These are phyloP conservation scores for Drosophila micromelanica DNA, from an alignment of 1,140 invertebrate genomes.

Conservation along the genomic window DNA sequence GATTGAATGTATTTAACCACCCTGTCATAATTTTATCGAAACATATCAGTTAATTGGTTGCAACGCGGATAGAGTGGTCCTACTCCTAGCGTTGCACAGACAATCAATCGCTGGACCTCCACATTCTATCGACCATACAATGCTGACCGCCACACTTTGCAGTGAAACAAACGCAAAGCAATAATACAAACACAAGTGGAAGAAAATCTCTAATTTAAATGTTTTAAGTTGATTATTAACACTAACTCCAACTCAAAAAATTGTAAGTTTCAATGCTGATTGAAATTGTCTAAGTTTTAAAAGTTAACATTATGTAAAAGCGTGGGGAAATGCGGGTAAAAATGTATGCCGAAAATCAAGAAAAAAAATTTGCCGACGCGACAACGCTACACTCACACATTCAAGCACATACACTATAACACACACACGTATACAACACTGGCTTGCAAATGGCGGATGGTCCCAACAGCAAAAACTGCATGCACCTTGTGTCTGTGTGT, in stretches of 20 bases:
- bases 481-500: conserved; percentile 33
- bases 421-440: conserved; percentile 48
- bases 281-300: conserved; percentile 35
- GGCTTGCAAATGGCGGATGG: conserved; percentile 81
- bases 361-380: conserved; percentile 69
- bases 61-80: not conserved
- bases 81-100: conserved; percentile 3
- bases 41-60: not conserved
- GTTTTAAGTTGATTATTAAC: conserved; percentile 52
- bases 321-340: conserved; percentile 13
- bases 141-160: conserved; percentile 34
- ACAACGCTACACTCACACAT: conserved; percentile 60
- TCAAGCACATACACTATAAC: conserved; percentile 31
- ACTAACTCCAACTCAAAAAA: conserved; percentile 52
- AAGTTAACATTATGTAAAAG: conserved; percentile 36
- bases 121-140: conserved; percentile 29
- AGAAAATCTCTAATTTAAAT: conserved; percentile 55
- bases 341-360: conserved; percentile 49
- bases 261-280: conserved; percentile 59
- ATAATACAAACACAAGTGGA: conserved; percentile 51
- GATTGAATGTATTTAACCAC: not conserved
- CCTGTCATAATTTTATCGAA: not conserved
- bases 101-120: conserved; percentile 18
- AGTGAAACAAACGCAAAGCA: conserved; percentile 46
- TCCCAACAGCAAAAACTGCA: conserved; percentile 69